phyloP scores from a whole-genome alignment of 2,888 invertebrate species.

The Cerastis rubricosa region DNA sequence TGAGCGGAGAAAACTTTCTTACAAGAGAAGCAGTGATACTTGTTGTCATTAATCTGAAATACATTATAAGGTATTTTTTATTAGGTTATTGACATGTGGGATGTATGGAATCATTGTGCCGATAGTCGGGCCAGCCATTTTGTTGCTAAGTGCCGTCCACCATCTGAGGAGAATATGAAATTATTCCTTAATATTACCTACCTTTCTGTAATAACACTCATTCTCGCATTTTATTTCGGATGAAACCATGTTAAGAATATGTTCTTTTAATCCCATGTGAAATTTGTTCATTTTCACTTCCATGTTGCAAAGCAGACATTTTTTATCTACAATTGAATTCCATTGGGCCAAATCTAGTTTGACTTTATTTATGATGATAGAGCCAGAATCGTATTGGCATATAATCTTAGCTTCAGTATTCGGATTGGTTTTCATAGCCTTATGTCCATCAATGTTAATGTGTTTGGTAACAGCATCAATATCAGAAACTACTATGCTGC shows the following conservation, averaged over 20 bases:
- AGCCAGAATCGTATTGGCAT: constrained; percentile 61
- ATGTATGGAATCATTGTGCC: background rate
- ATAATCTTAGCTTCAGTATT: constrained; percentile 39
- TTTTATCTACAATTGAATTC: constrained; percentile 73
- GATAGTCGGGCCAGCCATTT: background rate
- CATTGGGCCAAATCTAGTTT: constrained; percentile 72
- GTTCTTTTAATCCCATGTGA: constrained; percentile 70
- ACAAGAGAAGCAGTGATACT: constrained; percentile 79
- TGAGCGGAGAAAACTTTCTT: constrained; percentile 63
- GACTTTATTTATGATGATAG: constrained; percentile 68
- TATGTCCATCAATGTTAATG: constrained; percentile 70
- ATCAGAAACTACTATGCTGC: constrained; percentile 70
- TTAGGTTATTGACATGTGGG: background rate
- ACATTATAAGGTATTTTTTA: background rate
- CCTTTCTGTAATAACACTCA: constrained; percentile 74
- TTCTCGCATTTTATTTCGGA: constrained; percentile 62
- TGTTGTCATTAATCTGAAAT: constrained; percentile 73
- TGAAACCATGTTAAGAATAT: constrained; percentile 75
- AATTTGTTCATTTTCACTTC: constrained; percentile 51
- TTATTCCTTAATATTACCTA: constrained; percentile 46
- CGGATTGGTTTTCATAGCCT: constrained; percentile 66
- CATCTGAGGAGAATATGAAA: background rate
- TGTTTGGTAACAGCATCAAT: constrained; percentile 67
- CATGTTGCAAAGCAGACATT: constrained; percentile 75
- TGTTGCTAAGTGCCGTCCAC: background rate